Conservation (phyloP, 2,888 invertebrate species). For the Emmelina monodactyla region DNA sequence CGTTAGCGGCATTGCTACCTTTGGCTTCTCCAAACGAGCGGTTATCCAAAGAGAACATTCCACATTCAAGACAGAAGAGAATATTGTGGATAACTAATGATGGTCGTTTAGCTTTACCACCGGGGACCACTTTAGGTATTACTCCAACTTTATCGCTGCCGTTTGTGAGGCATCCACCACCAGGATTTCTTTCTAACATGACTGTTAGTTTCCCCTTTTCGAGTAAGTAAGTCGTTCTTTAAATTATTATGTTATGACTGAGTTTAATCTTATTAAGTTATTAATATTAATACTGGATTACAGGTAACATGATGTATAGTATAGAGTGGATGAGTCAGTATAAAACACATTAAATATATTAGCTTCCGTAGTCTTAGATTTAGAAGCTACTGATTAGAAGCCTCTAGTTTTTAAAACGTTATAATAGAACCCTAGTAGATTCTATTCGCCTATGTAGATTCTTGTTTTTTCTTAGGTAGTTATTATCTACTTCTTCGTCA, state of each 20-base stretch:
- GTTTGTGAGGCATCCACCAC: conserved; percentile 83
- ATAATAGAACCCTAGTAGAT: too few species aligned
- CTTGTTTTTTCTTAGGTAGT: too few species aligned
- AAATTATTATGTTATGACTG: too few species aligned
- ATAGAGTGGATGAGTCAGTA: conserved; percentile 46
- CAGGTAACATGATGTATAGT: conserved; percentile 41
- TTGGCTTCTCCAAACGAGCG: conserved; percentile 41
- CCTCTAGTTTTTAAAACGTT: too few species aligned
- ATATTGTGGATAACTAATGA: conserved; percentile 87
- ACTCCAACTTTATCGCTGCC: conserved; percentile 84
- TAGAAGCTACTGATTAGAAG: too few species aligned
- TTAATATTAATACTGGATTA: conserved; percentile 17
- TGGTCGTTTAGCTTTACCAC: conserved; percentile 82
- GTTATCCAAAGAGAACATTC: conserved; percentile 45
- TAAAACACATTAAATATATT: too few species aligned
- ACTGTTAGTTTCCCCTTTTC: conserved; percentile 85
- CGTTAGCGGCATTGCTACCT: conserved; percentile 46
- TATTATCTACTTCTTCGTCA: too few species aligned
- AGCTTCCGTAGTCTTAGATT: too few species aligned
- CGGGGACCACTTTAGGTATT: conserved; percentile 81
- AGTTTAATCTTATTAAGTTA: conserved; percentile 3
- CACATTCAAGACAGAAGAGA: conserved; percentile 81
- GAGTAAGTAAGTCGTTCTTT: conserved; percentile 66
- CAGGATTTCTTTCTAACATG: conserved; percentile 85
- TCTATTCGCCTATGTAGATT: too few species aligned